Conservation (phyloP, 2,888 invertebrate genomes). For the Digitonthophagus gazella region DNA sequence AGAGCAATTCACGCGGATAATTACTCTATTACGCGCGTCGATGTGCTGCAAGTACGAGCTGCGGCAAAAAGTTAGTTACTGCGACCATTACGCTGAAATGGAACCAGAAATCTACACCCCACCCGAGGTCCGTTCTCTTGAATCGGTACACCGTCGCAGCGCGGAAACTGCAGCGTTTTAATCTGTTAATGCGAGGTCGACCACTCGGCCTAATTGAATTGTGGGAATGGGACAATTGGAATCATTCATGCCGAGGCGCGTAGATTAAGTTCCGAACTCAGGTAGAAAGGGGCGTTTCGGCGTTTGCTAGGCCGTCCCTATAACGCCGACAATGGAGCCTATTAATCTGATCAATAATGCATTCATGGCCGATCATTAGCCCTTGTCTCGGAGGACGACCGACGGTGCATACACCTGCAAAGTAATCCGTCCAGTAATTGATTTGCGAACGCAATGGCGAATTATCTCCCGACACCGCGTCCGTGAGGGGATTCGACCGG, state of each 20-base stretch:
- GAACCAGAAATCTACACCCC: too few relatives aligned
- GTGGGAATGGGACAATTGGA: constrained; percentile 17
- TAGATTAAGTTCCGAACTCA: background rate
- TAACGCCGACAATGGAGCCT: constrained; percentile 8
- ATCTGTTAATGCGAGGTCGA: constrained; percentile 7
- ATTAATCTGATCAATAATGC: constrained; percentile 18
- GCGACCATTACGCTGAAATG: too few relatives aligned
- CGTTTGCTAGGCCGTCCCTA: background rate
- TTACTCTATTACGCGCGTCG: background rate
- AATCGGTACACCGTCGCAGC: background rate
- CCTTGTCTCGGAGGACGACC: constrained; percentile 11
- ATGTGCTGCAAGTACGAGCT: background rate
- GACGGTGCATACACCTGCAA: constrained; percentile 5
- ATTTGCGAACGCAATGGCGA: constrained; percentile 15
- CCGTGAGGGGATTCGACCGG: background rate
- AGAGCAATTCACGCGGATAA: background rate
- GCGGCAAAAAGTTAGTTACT: background rate
- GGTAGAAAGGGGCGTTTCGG: background rate
- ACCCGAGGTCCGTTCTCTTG: too few relatives aligned
- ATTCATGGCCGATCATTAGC: constrained; percentile 15
- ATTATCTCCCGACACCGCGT: constrained; percentile 8
- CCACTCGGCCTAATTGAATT: constrained; percentile 13
- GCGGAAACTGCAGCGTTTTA: constrained; percentile 1
- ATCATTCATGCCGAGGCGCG: constrained; percentile 13
- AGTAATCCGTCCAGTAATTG: constrained; percentile 14